A percentile compares a stretch with the other conserved stretches of the same genome.
phyloP scores from a whole-genome alignment of 2,888 invertebrate species.

The Sicus ferrugineus region DNA sequence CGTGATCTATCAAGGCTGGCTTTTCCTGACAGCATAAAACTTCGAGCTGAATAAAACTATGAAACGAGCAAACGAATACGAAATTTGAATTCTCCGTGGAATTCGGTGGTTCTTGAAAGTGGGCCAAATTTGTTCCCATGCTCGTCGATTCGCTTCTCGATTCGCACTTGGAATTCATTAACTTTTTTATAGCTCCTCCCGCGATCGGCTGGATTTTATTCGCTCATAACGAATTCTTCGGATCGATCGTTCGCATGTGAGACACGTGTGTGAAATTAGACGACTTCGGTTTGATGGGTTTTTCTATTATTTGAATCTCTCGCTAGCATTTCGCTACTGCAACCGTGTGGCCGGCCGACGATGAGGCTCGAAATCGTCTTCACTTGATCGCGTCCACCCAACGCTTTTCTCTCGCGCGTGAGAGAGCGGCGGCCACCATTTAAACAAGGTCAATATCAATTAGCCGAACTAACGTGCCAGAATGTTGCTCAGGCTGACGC shows the following conservation, averaged over 20 bases:
- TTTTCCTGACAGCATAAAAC: no score
- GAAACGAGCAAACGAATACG: no score
- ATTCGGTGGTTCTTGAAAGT: no score
- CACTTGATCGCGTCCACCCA: background rate
- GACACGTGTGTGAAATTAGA: conserved; percentile 26
- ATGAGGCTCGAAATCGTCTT: background rate
- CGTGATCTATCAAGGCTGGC: no score
- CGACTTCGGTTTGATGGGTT: background rate
- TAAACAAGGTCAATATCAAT: conserved; percentile 64
- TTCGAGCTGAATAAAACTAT: no score
- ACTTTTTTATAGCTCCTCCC: conserved; percentile 4
- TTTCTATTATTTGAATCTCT: conserved; percentile 4
- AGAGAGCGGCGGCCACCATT: conserved; percentile 41
- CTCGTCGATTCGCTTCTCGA: background rate
- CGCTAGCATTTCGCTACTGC: background rate
- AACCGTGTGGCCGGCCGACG: no score
- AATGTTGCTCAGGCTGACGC: no score
- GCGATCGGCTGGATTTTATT: conserved; percentile 16
- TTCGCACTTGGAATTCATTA: background rate
- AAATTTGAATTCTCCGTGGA: no score
- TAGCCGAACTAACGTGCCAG: conserved; percentile 45
- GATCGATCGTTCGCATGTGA: conserved; percentile 15
- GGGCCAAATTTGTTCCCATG: conserved; percentile 9
- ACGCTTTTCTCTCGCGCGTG: background rate
- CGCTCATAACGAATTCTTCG: conserved; percentile 5